phyloP scores from a whole-genome alignment of 2,113 vertebrate genomes.

The Heteronetta atricapilla region DNA sequence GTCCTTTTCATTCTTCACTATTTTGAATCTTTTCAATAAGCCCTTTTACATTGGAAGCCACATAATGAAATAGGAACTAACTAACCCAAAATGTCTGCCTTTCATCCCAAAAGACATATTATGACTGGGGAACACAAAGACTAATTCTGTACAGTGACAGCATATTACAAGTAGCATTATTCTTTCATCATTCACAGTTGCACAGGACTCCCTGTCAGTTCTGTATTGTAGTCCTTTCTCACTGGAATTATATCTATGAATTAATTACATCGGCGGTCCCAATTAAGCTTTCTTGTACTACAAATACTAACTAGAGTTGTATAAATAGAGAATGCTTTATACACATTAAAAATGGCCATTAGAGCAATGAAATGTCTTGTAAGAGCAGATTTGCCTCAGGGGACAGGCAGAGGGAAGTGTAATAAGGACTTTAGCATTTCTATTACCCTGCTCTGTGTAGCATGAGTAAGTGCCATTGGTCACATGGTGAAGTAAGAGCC shows the following conservation, averaged over 20 bases:
- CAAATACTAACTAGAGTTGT: conserved; percentile 28
- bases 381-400: conserved; percentile 9
- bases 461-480: rapidly evolving
- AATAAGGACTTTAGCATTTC: conserved; percentile 5
- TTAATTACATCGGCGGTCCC: conserved; percentile 41
- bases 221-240: conserved; percentile 1
- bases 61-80: conserved; percentile 52
- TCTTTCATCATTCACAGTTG: conserved; percentile 35
- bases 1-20: not conserved
- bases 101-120: conserved; percentile 55
- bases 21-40: conserved; percentile 43
- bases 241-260: conserved; percentile 47
- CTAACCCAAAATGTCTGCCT: conserved; percentile 47
- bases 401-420: not conserved
- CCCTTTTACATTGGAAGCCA: conserved; percentile 16
- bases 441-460: not conserved
- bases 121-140: conserved; percentile 37
- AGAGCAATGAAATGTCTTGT: not conserved
- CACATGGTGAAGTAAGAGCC: not conserved
- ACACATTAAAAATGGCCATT: not conserved
- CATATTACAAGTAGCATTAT: conserved; percentile 45
- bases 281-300: conserved; percentile 52
- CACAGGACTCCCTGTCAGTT: conserved; percentile 26
- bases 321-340: conserved; percentile 37
- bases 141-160: conserved; percentile 56